Conservation (phyloP, 2,888 invertebrate species). For the Crossocerus cetratus region DNA sequence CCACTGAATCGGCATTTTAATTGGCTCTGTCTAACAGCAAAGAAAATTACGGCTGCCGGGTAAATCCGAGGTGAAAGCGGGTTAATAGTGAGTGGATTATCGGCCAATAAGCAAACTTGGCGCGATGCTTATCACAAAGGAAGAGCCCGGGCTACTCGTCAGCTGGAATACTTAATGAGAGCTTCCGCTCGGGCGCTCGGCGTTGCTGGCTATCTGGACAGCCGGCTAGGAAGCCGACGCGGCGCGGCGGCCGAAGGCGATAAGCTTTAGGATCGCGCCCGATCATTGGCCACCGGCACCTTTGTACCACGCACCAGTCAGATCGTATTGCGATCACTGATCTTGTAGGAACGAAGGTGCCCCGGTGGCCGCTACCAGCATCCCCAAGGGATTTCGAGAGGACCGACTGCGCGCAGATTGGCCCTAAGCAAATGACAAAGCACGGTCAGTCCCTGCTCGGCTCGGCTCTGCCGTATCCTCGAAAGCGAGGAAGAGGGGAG, state of each 20-base stretch:
- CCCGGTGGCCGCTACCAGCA: constrained; percentile 27
- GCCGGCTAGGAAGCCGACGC: constrained; percentile 8
- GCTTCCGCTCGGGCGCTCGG: constrained; percentile 14
- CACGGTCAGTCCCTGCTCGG: background rate
- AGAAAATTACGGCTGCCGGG: too few species aligned
- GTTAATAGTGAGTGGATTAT: background rate
- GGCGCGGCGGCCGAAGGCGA: constrained; percentile 53
- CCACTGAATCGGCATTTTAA: too few species aligned
- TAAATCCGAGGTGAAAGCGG: too few species aligned
- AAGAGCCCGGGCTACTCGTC: constrained; percentile 23
- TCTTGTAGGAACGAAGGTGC: constrained; percentile 59
- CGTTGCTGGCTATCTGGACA: background rate
- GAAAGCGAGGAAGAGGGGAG: too few species aligned
- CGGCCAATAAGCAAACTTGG: constrained; percentile 12
- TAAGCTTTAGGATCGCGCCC: constrained; percentile 56
- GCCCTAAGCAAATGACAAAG: constrained; percentile 74
- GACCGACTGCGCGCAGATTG: constrained; percentile 66
- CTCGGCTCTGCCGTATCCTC: too few species aligned
- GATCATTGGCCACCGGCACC: constrained; percentile 54
- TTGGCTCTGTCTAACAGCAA: too few species aligned
- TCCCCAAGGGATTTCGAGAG: constrained; percentile 59
- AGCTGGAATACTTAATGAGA: constrained; percentile 44
- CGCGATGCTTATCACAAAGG: constrained; percentile 28
- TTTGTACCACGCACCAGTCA: constrained; percentile 61
- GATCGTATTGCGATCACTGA: constrained; percentile 73